These are phyloP conservation scores for Protophormia terraenovae DNA, from an alignment of 2,888 invertebrate species.

Conservation along the genomic window DNA sequence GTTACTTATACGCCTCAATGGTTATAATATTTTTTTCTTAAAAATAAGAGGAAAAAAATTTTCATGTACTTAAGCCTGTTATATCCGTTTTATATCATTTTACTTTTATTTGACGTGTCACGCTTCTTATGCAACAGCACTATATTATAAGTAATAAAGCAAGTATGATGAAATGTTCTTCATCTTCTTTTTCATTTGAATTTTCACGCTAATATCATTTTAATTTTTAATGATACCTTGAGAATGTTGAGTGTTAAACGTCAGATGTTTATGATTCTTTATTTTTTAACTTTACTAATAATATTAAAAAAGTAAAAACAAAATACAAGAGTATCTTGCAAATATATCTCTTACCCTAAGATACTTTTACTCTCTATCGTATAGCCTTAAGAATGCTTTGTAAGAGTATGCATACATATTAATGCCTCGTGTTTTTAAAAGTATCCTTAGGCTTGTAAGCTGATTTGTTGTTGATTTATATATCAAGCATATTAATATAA, in stretches of 20 bases:
- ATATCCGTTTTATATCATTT: not conserved
- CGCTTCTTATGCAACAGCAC: not conserved
- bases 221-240: slow-evolving; percentile 56
- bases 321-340: not conserved
- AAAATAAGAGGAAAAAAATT: not conserved
- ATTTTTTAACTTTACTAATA: not conserved
- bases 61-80: not conserved
- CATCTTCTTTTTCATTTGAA: not conserved
- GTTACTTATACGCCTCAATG: slow-evolving; percentile 43
- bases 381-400: not conserved
- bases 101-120: not conserved
- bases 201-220: slow-evolving; percentile 34
- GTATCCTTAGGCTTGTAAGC: slow-evolving; percentile 31
- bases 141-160: not conserved
- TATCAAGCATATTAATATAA: not conserved
- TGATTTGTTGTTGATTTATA: slow-evolving; percentile 38
- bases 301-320: not conserved
- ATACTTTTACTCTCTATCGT: not conserved
- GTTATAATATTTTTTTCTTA: slow-evolving; percentile 26
- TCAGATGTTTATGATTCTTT: slow-evolving; percentile 48
- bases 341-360: not conserved
- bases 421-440: not conserved
- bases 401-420: not conserved
- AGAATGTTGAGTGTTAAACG: slow-evolving; percentile 37
- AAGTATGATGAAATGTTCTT: not conserved